Base-by-base conservation (phyloP, 2,888 invertebrate genomes). In the Neria commutata region DNA sequence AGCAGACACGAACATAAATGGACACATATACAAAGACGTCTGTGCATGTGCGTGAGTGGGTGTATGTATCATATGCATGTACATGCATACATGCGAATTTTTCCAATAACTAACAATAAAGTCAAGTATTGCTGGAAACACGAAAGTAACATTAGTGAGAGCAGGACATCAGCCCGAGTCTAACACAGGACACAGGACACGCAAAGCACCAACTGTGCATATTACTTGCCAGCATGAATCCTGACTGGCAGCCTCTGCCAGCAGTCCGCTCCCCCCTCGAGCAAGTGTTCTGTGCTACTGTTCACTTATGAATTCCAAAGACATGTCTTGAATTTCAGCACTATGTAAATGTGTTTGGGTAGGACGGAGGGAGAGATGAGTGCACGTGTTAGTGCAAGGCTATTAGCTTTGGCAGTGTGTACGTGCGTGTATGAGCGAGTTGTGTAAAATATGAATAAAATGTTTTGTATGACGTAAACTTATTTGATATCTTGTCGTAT, bases 61-160 rank as follows among this genome's bases (percentile, higher is more conserved):
- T n/a, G n/a, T n/a, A n/a, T n/a, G n/a, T n/a, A n/a, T n/a, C n/a
- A n/a, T n/a, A n/a, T n/a, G n/a, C n/a, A n/a, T n/a, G n/a, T n/a
- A n/a, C n/a, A n/a, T n/a, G n/a, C n/a, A n/a, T n/a, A n/a, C n/a
- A n/a, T 37, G 37, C 8, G 21, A 19, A 42, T 19, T 19, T 42
- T 47, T 63, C 66, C 70, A 71, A 73, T 73, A 75, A 74, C 75
- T 74, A 71, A 67, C 70, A 75, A 75, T 73, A 71, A 70, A 68
- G 60, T 51, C 49, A 46, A 54, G 58, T 53, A 21, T 42, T 42
- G 21, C 21, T 17, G 21, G 42, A 42, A 42, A 42, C 42, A 42
- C 14, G 21, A 19, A 42, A 42, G 42, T 6, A 19, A 42, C 42
- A 42, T 42, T 42, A 19, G n/a, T 42, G 42, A 5, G 17, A 4